Evolutionary conservation across 2,888 invertebrate genomes (phyloP), one percentile per base, ranked within the genome.

Genomic region (Galeopsomyia nigrocyanea): DNA sequence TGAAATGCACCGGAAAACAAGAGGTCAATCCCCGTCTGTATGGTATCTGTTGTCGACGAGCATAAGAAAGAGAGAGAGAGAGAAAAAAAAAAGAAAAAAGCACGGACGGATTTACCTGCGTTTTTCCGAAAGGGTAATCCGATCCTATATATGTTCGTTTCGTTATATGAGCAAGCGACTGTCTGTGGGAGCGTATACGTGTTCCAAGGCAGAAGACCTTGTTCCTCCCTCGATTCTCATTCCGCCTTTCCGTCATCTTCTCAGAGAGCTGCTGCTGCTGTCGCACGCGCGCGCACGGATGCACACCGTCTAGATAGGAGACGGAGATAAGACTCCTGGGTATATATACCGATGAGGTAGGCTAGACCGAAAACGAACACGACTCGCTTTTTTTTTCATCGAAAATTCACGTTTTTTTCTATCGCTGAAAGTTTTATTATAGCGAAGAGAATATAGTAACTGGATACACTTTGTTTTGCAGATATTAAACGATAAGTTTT

Each of bases 301-400:
- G 78, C 79, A 79, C 81, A 83, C 83, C 84, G 82, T 82, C 81
- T 82, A 84, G 86, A 86, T 85, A 81, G 83, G 81, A 76, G 72
- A 78, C 74, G 62, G 56, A 82, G 85, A 85, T 86, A 85, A 83
- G 78, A 55, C 47, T 57, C 31, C 17, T 62, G 60, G 62, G 51
- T 39, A 39, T 13, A 39, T 13, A 57, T 68, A 68, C 68, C 49
- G 71, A 71, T 65, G 65, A 65, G 65, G 65, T 62, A 62, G 46
- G 7, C 55, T 55, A 55, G 47, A 7, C 57, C 55, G 17, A 39
- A 39, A 39, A 13, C 31, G 47, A 49, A 58, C 17, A 46, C 22
- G 46, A 22, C 21, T 39, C 21, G 17, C 17, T 17, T 49, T 61
- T 39, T 61, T 58, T 39, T 39, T 39, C 39, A 39, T 39, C 39